These are phyloP conservation scores for Euphonia xanthogaster DNA, from an alignment of 2,797 vertebrate species.

Conservation along the genomic window DNA sequence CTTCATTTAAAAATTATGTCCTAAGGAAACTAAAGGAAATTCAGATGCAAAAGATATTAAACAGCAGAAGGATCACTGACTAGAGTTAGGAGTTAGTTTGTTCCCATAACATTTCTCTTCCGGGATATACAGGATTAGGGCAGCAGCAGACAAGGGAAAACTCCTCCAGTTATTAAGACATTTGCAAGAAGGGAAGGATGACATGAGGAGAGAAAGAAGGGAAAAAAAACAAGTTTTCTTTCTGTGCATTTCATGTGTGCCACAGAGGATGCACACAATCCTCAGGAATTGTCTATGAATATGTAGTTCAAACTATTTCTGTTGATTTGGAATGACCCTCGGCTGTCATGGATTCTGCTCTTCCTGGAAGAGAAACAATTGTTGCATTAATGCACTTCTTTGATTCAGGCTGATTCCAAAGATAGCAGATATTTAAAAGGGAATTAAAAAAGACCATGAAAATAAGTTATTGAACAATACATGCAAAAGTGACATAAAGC, in stretches of 20 bases:
- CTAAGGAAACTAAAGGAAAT: background rate
- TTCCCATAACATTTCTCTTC: background rate
- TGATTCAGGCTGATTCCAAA: background rate
- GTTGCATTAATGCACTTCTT: background rate
- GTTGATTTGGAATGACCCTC: background rate
- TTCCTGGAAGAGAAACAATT: background rate
- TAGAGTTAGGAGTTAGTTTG: background rate
- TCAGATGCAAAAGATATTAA: background rate
- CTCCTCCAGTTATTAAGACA: background rate
- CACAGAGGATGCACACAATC: background rate
- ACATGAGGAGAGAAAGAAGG: rapidly evolving
- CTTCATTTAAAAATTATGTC: background rate
- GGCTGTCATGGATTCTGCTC: background rate
- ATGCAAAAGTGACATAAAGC: background rate
- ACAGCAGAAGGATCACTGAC: background rate
- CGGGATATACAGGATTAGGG: background rate
- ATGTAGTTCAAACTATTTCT: background rate
- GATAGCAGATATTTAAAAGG: background rate
- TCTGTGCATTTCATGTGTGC: background rate
- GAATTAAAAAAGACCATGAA: background rate
- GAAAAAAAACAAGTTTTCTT: rapidly evolving
- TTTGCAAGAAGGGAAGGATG: background rate
- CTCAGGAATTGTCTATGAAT: background rate
- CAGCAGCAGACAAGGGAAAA: background rate
- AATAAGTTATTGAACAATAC: background rate